Evolutionary conservation across 2,888 invertebrate genomes (phyloP), one percentile per base, ranked within the genome.

Genomic region (Xylota segnis): DNA sequence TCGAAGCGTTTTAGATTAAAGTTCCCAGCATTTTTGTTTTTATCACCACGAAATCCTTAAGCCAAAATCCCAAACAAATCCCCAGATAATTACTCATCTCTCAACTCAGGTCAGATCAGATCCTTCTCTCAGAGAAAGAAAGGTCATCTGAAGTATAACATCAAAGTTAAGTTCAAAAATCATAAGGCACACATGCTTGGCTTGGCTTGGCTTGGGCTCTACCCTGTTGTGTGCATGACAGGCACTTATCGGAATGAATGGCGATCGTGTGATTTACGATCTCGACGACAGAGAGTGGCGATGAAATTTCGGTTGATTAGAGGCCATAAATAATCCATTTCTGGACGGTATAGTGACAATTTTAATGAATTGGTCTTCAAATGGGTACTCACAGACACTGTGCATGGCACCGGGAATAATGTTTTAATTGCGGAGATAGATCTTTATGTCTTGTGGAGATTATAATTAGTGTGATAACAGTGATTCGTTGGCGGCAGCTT

Each of bases 231-330:
- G 27, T 37, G 10, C 32, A 47, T 70, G 86, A 77, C 86, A 77
- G 50, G 34, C 86, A 86, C 86, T 86, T 86, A 86, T 86, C 86
- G 61, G 56, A 27, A 34, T 81, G 68, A 82, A 54, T 86, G 82
- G 81, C 40, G 86, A 86, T 81, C 86, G 76, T 74, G 76, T 86
- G 86, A 86, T 86, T 86, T 86, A 86, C 66, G 76, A 77, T 76
- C 81, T 56, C 81, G 34, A 40, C 56, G 50, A 54, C 70, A 66
- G 43, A 68, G 66, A 81, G 5, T 58, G 63, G 43, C 66, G 82
- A 77, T 82, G 81, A 86, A 81, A 86, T 82, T 81, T 86, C 34
- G 72, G 86, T 77, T 82, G 86, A 86, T 86, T 86, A 82, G 72
- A 66, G 47, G 71, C 56, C 66, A 86, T 86, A 86, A 86, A 86